Percentiles rank a stretch among this genome's conserved stretches.
Evolutionary conservation across 2,113 vertebrate genomes (phyloP).

Genomic region (Rhipidura dahli): DNA sequence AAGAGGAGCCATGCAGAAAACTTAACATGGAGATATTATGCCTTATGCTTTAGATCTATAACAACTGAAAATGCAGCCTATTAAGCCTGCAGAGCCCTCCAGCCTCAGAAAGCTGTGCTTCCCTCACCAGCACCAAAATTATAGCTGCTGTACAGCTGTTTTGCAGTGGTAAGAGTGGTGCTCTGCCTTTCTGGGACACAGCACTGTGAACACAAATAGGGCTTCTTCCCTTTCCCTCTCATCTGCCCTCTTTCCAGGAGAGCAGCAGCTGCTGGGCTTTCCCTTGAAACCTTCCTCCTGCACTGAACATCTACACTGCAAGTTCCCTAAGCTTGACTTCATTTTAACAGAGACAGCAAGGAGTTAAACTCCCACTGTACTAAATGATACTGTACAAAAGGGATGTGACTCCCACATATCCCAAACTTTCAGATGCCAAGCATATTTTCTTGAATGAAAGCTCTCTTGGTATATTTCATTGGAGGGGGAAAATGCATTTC

Average conservation of each 20-base stretch:
- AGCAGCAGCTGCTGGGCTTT: neutral
- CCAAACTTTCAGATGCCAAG: constrained; percentile 69
- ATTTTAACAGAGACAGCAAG: constrained; percentile 23
- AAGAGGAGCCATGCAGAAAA: neutral
- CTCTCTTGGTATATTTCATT: constrained; percentile 67
- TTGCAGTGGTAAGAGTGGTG: neutral
- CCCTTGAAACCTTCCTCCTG: neutral
- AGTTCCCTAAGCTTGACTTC: neutral
- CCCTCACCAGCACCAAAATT: neutral
- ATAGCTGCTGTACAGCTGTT: neutral
- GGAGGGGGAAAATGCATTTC: constrained; percentile 68
- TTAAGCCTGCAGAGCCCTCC: neutral
- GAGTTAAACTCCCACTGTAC: constrained; percentile 69
- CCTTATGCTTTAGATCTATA: neutral
- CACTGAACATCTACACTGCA: neutral
- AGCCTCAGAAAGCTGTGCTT: neutral
- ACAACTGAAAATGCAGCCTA: neutral
- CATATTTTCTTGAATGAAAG: constrained; percentile 82
- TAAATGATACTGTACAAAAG: constrained; percentile 63
- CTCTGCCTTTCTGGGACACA: neutral
- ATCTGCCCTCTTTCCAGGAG: neutral
- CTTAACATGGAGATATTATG: neutral
- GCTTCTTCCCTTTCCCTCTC: neutral
- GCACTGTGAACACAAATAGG: neutral
- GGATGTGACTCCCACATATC: constrained; percentile 74